Percentiles rank a stretch among this genome's conserved stretches.
Evolutionary conservation across 2,113 vertebrate genomes (phyloP).

Genomic region (Vulpes ferrilata): DNA sequence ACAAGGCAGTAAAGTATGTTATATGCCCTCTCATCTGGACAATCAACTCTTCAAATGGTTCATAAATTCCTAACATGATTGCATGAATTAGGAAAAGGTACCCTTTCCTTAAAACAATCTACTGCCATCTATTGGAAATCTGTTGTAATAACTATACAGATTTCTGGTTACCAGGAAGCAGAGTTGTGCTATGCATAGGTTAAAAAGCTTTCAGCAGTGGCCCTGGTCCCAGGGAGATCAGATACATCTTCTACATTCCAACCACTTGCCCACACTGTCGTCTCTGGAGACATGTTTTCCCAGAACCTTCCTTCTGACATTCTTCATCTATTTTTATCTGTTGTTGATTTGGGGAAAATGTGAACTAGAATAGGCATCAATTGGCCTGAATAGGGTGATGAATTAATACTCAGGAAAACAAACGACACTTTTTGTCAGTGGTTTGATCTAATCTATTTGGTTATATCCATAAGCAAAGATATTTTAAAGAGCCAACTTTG

Average conservation of each 20-base stretch:
- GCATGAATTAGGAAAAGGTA: not conserved
- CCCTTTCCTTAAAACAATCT: not conserved
- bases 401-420: not conserved
- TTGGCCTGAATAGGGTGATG: not conserved
- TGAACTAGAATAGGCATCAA: not conserved
- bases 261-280: not conserved
- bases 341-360: not conserved
- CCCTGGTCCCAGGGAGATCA: not conserved
- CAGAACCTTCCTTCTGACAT: not conserved
- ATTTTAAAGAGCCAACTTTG: not conserved
- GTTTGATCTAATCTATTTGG: not conserved
- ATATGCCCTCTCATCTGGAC: not conserved
- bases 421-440: not conserved
- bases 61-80: not conserved
- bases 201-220: not conserved
- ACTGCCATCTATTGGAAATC: conserved; percentile 27
- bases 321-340: conserved; percentile 6
- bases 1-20: not conserved
- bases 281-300: not conserved
- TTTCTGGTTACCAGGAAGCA: not conserved
- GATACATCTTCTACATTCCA: not conserved
- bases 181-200: too few species aligned
- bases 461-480: not conserved
- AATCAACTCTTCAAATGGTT: not conserved
- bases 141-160: not conserved